Conservation (phyloP, 53 echinoderm and acorn worm genomes). For the Arbacia lixula region DNA sequence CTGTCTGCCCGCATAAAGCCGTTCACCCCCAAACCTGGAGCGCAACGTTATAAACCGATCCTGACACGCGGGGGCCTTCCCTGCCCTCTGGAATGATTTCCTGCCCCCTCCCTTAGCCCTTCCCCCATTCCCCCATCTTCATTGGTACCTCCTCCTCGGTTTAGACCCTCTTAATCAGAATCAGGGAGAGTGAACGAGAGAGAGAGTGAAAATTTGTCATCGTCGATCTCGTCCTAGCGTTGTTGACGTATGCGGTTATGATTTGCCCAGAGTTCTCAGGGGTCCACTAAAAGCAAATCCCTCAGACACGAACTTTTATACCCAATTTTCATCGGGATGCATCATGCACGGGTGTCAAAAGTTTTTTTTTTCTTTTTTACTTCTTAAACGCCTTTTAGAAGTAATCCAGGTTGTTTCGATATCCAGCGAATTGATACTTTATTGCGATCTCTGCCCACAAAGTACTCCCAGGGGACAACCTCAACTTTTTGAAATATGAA, state of each 20-base stretch:
- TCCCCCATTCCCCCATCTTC: neutral
- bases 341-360: too few species aligned
- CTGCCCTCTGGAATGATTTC: constrained; percentile 13
- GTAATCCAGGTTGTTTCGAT: constrained; percentile 4
- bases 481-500: too few species aligned
- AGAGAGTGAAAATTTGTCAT: too few species aligned
- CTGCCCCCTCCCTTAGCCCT: constrained; percentile 19
- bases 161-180: neutral
- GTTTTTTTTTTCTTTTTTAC: too few species aligned
- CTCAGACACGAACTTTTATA: constrained; percentile 9
- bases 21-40: neutral
- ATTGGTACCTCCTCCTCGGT: too few species aligned
- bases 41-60: neutral
- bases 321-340: too few species aligned
- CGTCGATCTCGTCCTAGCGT: too few species aligned
- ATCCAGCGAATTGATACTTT: neutral
- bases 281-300: neutral
- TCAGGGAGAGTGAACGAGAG: neutral
- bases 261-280: constrained; percentile 5
- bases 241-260: neutral
- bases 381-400: too few species aligned
- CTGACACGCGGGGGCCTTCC: constrained; percentile 21
- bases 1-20: constrained; percentile 1
- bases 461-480: neutral
- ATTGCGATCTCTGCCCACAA: neutral